Percentiles rank a stretch among this genome's conserved stretches.
phyloP scores from a whole-genome alignment of 2,113 vertebrate genomes.

The Carollia perspicillata region DNA sequence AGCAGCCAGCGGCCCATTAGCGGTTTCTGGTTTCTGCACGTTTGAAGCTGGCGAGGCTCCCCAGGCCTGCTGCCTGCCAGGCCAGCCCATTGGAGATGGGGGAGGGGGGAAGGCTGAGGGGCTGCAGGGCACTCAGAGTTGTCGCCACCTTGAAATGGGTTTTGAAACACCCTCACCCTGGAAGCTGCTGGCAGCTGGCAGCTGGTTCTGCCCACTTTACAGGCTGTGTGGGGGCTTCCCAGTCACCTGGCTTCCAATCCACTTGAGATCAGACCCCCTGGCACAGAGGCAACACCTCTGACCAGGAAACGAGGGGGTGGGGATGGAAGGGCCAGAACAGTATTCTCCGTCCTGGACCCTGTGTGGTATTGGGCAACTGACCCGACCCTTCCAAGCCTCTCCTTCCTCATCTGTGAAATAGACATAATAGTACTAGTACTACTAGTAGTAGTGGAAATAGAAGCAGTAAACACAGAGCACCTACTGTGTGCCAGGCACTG shows the following conservation, averaged over 20 bases:
- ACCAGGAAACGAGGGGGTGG: not conserved
- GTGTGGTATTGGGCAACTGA: not conserved
- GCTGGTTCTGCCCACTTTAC: not conserved
- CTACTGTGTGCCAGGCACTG: not conserved
- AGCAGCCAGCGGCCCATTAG: conserved; percentile 29
- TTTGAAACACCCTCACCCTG: not conserved
- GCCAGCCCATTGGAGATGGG: fast-evolving
- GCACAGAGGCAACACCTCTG: not conserved
- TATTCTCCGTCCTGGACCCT: not conserved
- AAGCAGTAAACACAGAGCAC: not conserved
- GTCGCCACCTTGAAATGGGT: not conserved
- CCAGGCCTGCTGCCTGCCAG: not conserved
- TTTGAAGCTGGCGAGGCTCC: not conserved
- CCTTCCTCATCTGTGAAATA: not conserved
- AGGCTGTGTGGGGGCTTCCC: not conserved
- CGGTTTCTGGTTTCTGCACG: conserved; percentile 49
- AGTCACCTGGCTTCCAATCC: not conserved
- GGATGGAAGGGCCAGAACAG: not conserved
- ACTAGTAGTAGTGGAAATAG: not conserved
- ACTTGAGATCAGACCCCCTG: not conserved
- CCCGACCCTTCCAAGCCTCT: not conserved
- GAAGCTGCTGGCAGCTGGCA: not conserved
- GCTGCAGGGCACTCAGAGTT: not conserved
- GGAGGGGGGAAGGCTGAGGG: not conserved
- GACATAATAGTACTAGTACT: no score